These are phyloP conservation scores for Rhynchophorus ferrugineus DNA, from an alignment of 1,140 invertebrate species.

Conservation along the genomic window DNA sequence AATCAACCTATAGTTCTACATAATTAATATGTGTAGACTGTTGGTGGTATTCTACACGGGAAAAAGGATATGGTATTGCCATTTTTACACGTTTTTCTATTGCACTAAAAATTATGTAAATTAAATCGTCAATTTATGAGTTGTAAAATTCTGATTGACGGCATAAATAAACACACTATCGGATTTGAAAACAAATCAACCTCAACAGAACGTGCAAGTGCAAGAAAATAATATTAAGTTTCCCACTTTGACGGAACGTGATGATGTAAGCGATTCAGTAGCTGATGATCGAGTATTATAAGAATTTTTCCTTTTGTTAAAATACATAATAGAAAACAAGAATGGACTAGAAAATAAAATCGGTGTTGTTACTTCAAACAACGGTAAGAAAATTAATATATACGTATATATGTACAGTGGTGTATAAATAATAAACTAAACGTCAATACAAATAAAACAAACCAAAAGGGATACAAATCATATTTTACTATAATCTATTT, in stretches of 20 bases:
- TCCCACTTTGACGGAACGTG: neutral
- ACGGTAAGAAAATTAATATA: too few relatives aligned
- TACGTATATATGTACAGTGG: too few relatives aligned
- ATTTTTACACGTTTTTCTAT: conserved; percentile 39
- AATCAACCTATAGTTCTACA: conserved; percentile 40
- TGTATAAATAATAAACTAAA: too few relatives aligned
- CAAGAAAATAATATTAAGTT: conserved; percentile 11
- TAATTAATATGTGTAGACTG: conserved; percentile 33
- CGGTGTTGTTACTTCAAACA: too few relatives aligned
- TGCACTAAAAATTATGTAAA: conserved; percentile 33
- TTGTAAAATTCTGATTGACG: conserved; percentile 20
- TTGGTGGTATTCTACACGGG: conserved; percentile 30
- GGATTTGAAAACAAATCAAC: neutral
- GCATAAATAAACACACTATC: conserved; percentile 10
- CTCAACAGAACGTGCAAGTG: conserved; percentile 3
- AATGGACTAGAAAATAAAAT: neutral
- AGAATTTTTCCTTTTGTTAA: conserved; percentile 7
- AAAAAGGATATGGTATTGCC: conserved; percentile 40
- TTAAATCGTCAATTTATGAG: conserved; percentile 14
- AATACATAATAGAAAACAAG: conserved; percentile 10
- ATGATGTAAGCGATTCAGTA: too few relatives aligned
- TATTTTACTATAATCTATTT: too few relatives aligned
- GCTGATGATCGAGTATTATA: conserved; percentile 13
- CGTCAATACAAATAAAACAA: too few relatives aligned
- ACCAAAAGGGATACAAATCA: too few relatives aligned